Percentiles rank a stretch among this genome's conserved stretches.
Evolutionary conservation across 2,113 vertebrate species (phyloP).

Genomic region (Zosterops hypoxanthus): DNA sequence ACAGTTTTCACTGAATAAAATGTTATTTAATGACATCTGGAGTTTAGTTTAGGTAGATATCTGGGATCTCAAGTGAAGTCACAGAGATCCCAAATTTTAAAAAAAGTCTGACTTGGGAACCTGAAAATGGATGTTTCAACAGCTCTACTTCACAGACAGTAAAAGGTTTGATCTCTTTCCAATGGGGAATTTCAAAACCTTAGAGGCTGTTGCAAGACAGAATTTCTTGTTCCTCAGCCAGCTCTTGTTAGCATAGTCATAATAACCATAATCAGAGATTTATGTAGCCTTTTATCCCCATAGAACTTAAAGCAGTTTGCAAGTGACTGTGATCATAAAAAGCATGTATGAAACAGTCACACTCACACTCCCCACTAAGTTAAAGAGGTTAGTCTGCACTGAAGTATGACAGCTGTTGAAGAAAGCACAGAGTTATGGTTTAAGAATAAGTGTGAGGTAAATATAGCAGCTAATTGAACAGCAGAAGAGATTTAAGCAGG

Average conservation of each 20-base stretch:
- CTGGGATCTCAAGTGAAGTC: not conserved
- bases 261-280: constrained; percentile 47
- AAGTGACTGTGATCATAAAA: not conserved
- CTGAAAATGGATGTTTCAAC: not conserved
- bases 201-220: not conserved
- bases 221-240: constrained; percentile 29
- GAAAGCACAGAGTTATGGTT: not conserved
- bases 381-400: not conserved
- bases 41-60: not conserved
- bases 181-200: not conserved
- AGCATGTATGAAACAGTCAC: not conserved
- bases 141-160: not conserved
- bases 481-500: not conserved
- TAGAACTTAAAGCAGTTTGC: not conserved
- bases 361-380: not conserved
- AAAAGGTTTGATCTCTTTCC: not conserved
- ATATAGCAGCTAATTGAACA: not conserved
- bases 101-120: not conserved
- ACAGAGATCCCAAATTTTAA: not conserved
- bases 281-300: not conserved
- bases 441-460: not conserved
- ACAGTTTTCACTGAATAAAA: not conserved
- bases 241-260: not conserved
- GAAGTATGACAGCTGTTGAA: not conserved
- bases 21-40: not conserved